Base-by-base conservation (phyloP, 1,140 invertebrate species). In the Spodoptera litura region DNA sequence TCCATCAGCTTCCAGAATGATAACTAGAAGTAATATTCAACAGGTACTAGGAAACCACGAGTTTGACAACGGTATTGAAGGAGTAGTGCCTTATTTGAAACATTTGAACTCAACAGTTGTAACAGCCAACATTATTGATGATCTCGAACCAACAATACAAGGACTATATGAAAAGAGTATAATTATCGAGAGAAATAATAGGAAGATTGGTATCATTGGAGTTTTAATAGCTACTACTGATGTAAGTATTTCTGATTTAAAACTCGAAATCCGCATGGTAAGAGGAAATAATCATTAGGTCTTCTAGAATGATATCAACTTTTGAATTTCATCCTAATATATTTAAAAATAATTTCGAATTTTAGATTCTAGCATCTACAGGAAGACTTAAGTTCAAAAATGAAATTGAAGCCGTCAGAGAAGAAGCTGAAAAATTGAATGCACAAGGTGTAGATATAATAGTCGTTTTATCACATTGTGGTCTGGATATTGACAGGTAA, bases 41-140 rank as follows among this genome's bases (percentile, higher is more conserved):
- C 82, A 98, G 97, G 96, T 97, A 0, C 87, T 98, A 52, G 98
- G 98, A 13, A 99, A 99, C 88, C 98, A 99, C 87, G 98, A 99
- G 87, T 99, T 99, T 88, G 98, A 98, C 86, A 96, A 98, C 85
- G 96, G 96, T 0, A 95, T 98, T 0, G 95, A 94, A 72, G 97
- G 97, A 4, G 85, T 98, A 0, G 96, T 97, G 0, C 97, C 97
- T 0, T 98, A 98, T 89, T 85, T 98, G 6, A 84, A 96, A 86
- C 91, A 94, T 38, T 88, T 97, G 9, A 92, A 96, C 2, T 95
- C 96, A 2, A 96, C 96, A 5, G 95, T 98, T 25, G 91, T 98
- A 0, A 96, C 96, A 11, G 95, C 96, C 25, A 98, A 98, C 86
- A 97, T 98, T 61, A 96, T 98, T 83, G 96, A 96, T 13, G 95